These are phyloP conservation scores for Erpobdella octoculata DNA, from an alignment of 2,888 invertebrate species.

Conservation along the genomic window DNA sequence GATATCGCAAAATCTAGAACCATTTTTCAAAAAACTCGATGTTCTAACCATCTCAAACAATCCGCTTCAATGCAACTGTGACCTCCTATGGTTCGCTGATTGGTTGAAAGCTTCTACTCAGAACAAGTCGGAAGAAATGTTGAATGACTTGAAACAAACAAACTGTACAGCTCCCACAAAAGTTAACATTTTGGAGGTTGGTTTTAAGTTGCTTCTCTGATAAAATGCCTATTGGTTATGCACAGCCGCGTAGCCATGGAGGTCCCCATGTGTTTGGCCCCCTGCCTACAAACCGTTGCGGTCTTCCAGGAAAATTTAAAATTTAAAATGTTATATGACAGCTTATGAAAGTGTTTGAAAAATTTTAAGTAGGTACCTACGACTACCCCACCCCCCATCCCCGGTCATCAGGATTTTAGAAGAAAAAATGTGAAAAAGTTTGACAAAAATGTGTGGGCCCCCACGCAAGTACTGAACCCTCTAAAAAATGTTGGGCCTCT, in stretches of 20 bases:
- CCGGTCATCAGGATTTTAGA: no score
- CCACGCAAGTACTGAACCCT: no score
- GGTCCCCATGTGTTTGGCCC: background rate
- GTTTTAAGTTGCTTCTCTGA: background rate
- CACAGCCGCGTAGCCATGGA: background rate
- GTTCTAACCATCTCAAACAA: slow-evolving; percentile 34
- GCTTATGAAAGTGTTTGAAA: no score
- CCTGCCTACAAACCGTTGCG: background rate
- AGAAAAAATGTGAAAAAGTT: no score
- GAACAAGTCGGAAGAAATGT: background rate
- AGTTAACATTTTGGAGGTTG: slow-evolving; percentile 2
- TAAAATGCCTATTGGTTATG: no score
- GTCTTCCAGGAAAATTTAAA: background rate
- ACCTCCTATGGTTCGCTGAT: slow-evolving; percentile 35
- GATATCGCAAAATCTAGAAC: slow-evolving; percentile 28
- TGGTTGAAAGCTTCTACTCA: slow-evolving; percentile 29
- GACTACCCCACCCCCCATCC: no score
- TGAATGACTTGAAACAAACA: background rate
- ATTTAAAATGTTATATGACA: background rate
- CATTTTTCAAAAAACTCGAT: slow-evolving; percentile 29
- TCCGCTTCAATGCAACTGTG: slow-evolving; percentile 37
- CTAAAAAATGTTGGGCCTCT: no score
- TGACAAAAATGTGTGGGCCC: no score
- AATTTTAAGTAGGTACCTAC: no score
- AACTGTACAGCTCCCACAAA: slow-evolving; percentile 1